Conservation (phyloP, 2,888 invertebrate species). For the Corbicula japonica region DNA sequence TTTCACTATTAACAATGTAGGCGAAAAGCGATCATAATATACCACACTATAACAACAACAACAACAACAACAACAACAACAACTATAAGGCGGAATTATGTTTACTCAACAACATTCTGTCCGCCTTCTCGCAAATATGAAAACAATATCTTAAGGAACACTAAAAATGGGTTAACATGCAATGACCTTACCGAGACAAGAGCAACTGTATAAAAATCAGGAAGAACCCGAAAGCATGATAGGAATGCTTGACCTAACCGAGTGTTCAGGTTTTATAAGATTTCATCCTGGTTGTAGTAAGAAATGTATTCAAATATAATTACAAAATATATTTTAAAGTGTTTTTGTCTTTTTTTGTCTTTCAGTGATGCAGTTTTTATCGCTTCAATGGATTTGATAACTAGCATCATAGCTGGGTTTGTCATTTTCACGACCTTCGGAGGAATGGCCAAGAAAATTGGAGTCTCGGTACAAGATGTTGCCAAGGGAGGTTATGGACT, state of each 20-base stretch:
- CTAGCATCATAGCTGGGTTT: constrained; percentile 88
- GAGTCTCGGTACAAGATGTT: constrained; percentile 72
- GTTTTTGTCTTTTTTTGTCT: background rate
- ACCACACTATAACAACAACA: too few species aligned
- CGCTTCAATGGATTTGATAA: constrained; percentile 90
- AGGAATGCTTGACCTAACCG: background rate
- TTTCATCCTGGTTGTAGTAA: background rate
- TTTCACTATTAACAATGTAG: too few species aligned
- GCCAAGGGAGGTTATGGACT: constrained; percentile 88
- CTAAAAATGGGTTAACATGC: too few species aligned
- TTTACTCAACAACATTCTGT: too few species aligned
- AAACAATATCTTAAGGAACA: too few species aligned
- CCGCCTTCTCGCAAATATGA: too few species aligned
- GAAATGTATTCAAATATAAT: background rate
- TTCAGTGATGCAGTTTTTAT: constrained; percentile 91
- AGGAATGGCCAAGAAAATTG: constrained; percentile 78
- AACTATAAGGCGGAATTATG: too few species aligned
- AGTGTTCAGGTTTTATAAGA: background rate
- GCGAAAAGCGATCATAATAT: too few species aligned
- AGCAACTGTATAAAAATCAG: too few species aligned
- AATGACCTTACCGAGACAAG: too few species aligned
- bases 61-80: too few species aligned
- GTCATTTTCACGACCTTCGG: constrained; percentile 82
- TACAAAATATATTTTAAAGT: background rate
- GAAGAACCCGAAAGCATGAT: background rate